Percentiles rank a stretch among this genome's conserved stretches.
These are phyloP conservation scores for Oreochromis spilurus DNA, from an alignment of 2,113 vertebrate genomes.

Conservation along the genomic window DNA sequence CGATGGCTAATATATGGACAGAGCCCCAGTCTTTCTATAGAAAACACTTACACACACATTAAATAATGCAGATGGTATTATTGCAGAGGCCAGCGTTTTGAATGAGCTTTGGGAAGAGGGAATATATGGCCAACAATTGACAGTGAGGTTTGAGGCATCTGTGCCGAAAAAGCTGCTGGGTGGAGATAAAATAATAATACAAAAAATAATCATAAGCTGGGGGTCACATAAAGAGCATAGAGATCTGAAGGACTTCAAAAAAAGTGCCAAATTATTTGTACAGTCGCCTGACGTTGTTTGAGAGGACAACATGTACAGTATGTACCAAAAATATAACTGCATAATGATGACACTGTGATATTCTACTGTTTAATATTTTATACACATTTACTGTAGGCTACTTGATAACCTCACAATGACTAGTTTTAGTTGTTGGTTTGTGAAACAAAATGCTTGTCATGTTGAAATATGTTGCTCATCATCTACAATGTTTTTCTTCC, in stretches of 20 bases:
- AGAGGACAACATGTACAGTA: neutral
- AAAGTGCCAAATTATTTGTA: neutral
- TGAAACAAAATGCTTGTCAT: neutral
- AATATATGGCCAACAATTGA: slow-evolving; percentile 27
- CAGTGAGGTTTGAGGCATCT: slow-evolving; percentile 28
- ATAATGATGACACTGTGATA: neutral
- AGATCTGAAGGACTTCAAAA: neutral
- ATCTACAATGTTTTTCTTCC: neutral
- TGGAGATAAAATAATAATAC: slow-evolving; percentile 18
- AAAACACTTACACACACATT: neutral
- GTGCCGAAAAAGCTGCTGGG: slow-evolving; percentile 1
- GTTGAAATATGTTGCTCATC: neutral
- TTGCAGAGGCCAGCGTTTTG: slow-evolving; percentile 27
- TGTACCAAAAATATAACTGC: neutral
- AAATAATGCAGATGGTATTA: slow-evolving; percentile 58
- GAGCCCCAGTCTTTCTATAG: neutral
- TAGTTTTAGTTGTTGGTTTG: neutral
- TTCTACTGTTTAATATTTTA: neutral
- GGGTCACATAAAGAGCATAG: slow-evolving; percentile 1
- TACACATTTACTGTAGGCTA: neutral
- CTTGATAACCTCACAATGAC: neutral
- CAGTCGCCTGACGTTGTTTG: neutral
- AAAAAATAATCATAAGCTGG: neutral
- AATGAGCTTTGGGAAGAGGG: slow-evolving; percentile 37
- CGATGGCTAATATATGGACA: slow-evolving; percentile 26